These are phyloP conservation scores for Aspidapion aeneum DNA, from an alignment of 2,888 invertebrate genomes.

Conservation along the genomic window DNA sequence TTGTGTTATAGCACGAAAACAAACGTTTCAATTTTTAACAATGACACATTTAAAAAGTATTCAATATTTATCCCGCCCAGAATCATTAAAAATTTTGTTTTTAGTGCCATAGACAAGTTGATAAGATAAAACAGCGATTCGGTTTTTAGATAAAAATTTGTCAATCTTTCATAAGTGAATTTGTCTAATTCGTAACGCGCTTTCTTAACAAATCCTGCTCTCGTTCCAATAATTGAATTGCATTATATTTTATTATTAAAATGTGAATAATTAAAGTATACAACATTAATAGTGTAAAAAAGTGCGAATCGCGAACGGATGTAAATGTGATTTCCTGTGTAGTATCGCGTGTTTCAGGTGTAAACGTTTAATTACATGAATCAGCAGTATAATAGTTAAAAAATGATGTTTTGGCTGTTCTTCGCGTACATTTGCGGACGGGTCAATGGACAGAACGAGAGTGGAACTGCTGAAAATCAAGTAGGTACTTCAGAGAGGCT, in stretches of 20 bases:
- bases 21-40: not conserved
- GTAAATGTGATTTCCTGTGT: not conserved
- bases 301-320: not conserved
- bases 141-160: not conserved
- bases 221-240: not conserved
- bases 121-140: not conserved
- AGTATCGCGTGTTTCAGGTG: not conserved
- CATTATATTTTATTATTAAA: not conserved
- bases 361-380: not conserved
- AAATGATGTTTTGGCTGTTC: not conserved
- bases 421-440: not conserved
- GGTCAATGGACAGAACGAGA: not conserved
- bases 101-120: not conserved
- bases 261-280: not conserved
- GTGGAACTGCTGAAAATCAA: too few relatives aligned
- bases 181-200: not conserved
- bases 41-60: not conserved
- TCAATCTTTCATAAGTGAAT: not conserved
- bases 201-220: not conserved
- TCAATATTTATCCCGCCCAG: not conserved
- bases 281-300: not conserved
- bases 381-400: not conserved
- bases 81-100: not conserved
- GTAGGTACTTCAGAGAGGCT: too few relatives aligned
- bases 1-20: not conserved